These are phyloP conservation scores for Drosophila albomicans DNA, from an alignment of 1,140 invertebrate species.

Conservation along the genomic window DNA sequence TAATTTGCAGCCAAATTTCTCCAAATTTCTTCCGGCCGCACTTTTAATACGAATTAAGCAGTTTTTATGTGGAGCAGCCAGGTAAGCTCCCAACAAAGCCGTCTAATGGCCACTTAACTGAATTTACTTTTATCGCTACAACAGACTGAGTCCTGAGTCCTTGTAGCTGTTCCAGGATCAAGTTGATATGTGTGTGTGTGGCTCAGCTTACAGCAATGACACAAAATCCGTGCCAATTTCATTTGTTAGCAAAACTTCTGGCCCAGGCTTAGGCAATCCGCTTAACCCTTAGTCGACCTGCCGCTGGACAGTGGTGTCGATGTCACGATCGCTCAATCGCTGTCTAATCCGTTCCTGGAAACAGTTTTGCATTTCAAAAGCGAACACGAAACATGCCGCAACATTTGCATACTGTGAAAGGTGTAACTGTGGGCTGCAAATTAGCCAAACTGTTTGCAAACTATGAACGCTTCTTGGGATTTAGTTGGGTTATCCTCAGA, in stretches of 20 bases:
- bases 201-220: constrained; percentile 25
- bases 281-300: constrained; percentile 57
- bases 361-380: constrained; percentile 56
- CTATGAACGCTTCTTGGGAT: constrained; percentile 38
- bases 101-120: constrained; percentile 69
- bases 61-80: constrained; percentile 56
- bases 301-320: constrained; percentile 9
- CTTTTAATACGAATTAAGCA: constrained; percentile 62
- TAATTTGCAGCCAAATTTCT: constrained; percentile 48
- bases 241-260: constrained; percentile 55
- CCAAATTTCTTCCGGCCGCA: not conserved
- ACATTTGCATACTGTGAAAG: constrained; percentile 47
- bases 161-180: constrained; percentile 25
- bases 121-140: constrained; percentile 65
- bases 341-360: constrained; percentile 24
- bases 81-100: constrained; percentile 55
- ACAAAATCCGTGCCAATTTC: constrained; percentile 57
- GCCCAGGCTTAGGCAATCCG: constrained; percentile 55
- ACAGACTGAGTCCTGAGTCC: constrained; percentile 1
- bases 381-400: constrained; percentile 41
- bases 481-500: constrained; percentile 20
- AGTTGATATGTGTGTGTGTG: constrained; percentile 32
- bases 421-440: constrained; percentile 51
- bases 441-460: constrained; percentile 74
- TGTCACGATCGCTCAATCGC: constrained; percentile 34